phyloP scores from a whole-genome alignment of 1,140 invertebrate genomes.

The Vollenhovia emeryi region DNA sequence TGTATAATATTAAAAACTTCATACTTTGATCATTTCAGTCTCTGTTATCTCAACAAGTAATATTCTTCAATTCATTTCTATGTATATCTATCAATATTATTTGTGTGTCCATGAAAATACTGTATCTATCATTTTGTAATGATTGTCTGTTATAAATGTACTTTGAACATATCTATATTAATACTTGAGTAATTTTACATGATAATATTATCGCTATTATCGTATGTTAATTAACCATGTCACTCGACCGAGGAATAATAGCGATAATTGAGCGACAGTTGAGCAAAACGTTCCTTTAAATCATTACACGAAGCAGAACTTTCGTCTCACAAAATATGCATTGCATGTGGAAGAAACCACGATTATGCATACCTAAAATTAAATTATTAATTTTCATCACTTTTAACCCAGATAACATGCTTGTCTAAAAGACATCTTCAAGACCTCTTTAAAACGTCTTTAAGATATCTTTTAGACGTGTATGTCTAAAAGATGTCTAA shows the following conservation, averaged over 20 bases:
- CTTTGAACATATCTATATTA: neutral
- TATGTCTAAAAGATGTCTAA: too few relatives aligned
- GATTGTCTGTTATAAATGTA: neutral
- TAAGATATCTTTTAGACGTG: too few relatives aligned
- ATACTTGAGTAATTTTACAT: too few relatives aligned
- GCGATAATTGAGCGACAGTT: neutral
- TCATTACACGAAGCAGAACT: neutral
- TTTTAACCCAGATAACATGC: too few relatives aligned
- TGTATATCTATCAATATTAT: neutral
- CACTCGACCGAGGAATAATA: neutral
- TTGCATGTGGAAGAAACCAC: neutral
- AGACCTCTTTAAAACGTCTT: too few relatives aligned
- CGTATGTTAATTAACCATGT: neutral
- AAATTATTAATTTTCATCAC: neutral
- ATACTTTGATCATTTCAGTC: neutral
- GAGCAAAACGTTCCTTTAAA: neutral
- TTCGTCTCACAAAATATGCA: neutral
- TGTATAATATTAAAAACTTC: neutral
- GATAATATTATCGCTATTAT: too few relatives aligned
- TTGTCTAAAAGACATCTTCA: too few relatives aligned
- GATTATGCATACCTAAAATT: constrained; percentile 8
- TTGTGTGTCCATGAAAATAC: neutral
- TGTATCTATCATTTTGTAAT: neutral
- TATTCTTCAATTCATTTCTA: neutral
- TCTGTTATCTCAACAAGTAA: neutral